phyloP scores from a whole-genome alignment of 35 echinoderm and acorn worm genomes.

The Apostichopus japonicus region DNA sequence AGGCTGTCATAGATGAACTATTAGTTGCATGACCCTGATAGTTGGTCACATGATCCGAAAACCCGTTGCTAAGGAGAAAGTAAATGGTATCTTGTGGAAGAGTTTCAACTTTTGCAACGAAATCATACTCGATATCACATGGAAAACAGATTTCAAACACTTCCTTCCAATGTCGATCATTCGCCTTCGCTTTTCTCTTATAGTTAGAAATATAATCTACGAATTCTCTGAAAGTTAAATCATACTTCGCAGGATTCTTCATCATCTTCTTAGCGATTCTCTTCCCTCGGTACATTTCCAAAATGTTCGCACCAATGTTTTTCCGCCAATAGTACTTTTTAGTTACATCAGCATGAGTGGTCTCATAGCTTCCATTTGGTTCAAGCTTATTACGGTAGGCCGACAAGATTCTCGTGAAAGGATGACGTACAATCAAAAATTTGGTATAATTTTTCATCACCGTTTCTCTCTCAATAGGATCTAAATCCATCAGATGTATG shows the following conservation, averaged over 20 bases:
- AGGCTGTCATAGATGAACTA: slow-evolving; percentile 1
- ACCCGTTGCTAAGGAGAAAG: slow-evolving; percentile 26
- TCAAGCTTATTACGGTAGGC: slow-evolving; percentile 73
- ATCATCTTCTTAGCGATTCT: neutral
- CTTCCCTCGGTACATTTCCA: slow-evolving; percentile 9
- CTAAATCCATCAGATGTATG: neutral
- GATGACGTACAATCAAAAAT: slow-evolving; percentile 79
- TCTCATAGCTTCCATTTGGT: slow-evolving; percentile 46
- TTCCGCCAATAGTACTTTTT: slow-evolving; percentile 23
- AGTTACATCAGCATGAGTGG: neutral
- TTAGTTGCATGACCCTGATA: slow-evolving; percentile 22
- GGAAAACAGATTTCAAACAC: slow-evolving; percentile 64
- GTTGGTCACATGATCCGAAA: slow-evolving; percentile 3
- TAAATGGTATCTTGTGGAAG: slow-evolving; percentile 45
- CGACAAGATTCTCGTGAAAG: slow-evolving; percentile 73
- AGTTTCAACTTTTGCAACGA: slow-evolving; percentile 73
- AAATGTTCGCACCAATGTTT: neutral
- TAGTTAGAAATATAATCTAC: slow-evolving; percentile 44
- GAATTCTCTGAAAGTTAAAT: slow-evolving; percentile 74
- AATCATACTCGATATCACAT: slow-evolving; percentile 71
- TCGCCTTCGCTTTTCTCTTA: neutral
- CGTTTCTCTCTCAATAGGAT: neutral
- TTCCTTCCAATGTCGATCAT: slow-evolving; percentile 63
- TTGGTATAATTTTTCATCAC: slow-evolving; percentile 66
- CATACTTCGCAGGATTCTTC: neutral